phyloP scores from a whole-genome alignment of 2,888 invertebrate genomes.

The Selenia dentaria region DNA sequence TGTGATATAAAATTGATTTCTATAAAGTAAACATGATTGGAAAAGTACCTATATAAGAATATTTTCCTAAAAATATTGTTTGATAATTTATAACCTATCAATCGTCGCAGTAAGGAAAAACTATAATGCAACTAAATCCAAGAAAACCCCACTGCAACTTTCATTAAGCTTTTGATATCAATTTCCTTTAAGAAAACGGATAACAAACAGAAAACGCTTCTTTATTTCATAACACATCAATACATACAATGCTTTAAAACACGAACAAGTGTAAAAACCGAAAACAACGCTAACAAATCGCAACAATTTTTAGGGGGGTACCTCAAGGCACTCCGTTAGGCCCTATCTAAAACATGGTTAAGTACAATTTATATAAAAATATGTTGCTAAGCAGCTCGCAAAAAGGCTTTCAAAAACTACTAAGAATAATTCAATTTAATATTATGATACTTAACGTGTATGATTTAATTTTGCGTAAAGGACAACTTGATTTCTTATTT shows the following conservation, averaged over 20 bases:
- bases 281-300: conserved; percentile 19
- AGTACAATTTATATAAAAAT: conserved; percentile 25
- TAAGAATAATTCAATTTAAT: conserved; percentile 9
- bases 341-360: conserved; percentile 26
- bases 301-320: conserved; percentile 28
- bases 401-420: conserved; percentile 10
- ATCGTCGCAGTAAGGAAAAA: too few species aligned
- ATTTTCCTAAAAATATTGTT: neutral
- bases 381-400: conserved; percentile 14
- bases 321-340: conserved; percentile 55
- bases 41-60: neutral
- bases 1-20: conserved; percentile 19
- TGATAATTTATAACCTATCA: neutral
- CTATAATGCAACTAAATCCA: neutral
- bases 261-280: conserved; percentile 20
- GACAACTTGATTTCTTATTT: neutral
- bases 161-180: conserved; percentile 4
- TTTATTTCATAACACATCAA: conserved; percentile 18
- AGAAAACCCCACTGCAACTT: neutral
- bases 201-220: conserved; percentile 6
- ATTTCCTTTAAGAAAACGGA: conserved; percentile 11
- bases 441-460: neutral
- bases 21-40: conserved; percentile 7
- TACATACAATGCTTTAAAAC: conserved; percentile 15
- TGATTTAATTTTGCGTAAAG: conserved; percentile 1